Conservation (phyloP, 2,888 invertebrate species). For the Dryobota labecula region DNA sequence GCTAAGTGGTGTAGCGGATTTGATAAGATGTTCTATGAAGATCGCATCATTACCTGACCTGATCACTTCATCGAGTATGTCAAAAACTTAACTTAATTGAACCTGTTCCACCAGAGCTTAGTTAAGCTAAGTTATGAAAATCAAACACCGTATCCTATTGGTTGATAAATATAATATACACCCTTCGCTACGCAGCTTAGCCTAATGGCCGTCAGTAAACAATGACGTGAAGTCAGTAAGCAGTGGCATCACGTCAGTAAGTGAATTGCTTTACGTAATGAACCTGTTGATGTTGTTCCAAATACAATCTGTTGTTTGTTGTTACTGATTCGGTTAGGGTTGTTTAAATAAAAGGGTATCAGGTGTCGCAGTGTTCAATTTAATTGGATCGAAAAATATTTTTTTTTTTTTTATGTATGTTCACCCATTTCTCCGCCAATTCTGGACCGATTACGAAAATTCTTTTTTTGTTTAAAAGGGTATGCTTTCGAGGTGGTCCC, state of each 20-base stretch:
- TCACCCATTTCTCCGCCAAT: too few species aligned
- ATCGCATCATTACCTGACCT: background rate
- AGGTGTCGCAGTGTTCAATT: background rate
- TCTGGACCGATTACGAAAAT: too few species aligned
- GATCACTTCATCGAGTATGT: background rate
- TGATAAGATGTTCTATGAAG: background rate
- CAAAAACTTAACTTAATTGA: background rate
- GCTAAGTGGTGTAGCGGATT: too few species aligned
- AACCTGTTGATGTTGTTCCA: slow-evolving; percentile 38
- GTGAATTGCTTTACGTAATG: slow-evolving; percentile 35
- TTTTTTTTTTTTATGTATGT: too few species aligned
- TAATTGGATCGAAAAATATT: background rate
- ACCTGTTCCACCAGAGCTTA: background rate
- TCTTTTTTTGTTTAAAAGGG: too few species aligned
- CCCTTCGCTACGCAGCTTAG: too few species aligned
- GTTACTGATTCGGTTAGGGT: slow-evolving; percentile 9
- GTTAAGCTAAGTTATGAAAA: background rate
- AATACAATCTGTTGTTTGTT: slow-evolving; percentile 28
- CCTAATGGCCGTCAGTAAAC: background rate
- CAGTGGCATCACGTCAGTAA: slow-evolving; percentile 22
- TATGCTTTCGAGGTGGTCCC: too few species aligned
- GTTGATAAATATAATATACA: too few species aligned
- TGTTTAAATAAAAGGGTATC: slow-evolving; percentile 7
- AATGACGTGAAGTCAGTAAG: slow-evolving; percentile 8
- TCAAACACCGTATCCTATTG: background rate